These are phyloP conservation scores for Chrysolina haemoptera DNA, from an alignment of 2,888 invertebrate genomes.

Conservation along the genomic window DNA sequence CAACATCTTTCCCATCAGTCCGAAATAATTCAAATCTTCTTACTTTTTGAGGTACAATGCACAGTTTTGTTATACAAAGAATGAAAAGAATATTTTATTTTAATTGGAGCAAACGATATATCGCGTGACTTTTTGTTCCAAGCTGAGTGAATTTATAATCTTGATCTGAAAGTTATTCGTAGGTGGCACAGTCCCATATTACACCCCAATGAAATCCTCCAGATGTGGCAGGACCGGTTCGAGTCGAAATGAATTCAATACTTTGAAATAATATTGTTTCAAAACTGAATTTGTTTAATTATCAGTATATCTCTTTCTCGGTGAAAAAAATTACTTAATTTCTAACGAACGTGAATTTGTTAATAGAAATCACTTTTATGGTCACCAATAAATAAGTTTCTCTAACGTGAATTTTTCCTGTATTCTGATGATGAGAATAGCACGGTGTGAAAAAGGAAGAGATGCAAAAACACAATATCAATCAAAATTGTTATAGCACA, in stretches of 20 bases:
- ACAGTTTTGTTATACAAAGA: neutral
- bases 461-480: no score
- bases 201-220: neutral
- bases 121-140: constrained; percentile 1
- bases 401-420: no score
- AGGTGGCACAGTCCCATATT: neutral
- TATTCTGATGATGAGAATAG: no score
- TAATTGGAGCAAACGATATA: constrained; percentile 8
- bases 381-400: no score
- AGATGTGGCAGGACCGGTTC: constrained; percentile 45
- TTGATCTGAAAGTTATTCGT: neutral
- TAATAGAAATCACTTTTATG: no score
- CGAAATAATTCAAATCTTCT: neutral
- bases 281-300: no score
- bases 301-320: no score
- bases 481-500: no score
- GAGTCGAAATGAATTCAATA: constrained; percentile 20
- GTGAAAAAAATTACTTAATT: no score
- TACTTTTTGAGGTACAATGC: neutral
- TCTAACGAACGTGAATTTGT: no score
- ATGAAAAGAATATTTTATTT: constrained; percentile 2
- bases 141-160: neutral
- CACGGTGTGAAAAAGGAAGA: no score
- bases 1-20: neutral
- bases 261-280: no score